Percentiles rank a stretch among this genome's conserved stretches.
These are phyloP conservation scores for Scaptomyza parva DNA, from an alignment of 2,888 invertebrate genomes.

Conservation along the genomic window DNA sequence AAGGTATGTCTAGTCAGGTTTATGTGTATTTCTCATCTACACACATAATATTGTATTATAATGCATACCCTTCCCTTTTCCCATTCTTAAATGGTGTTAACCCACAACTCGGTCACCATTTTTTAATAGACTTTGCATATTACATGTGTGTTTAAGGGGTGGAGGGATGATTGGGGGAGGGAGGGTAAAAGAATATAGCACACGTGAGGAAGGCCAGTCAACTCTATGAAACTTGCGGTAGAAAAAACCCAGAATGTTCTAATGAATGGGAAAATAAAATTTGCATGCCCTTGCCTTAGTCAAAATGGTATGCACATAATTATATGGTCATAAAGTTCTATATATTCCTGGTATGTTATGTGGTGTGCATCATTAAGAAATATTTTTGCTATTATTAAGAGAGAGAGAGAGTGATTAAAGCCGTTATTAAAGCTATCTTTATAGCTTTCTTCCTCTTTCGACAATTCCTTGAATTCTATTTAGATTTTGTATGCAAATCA, in stretches of 20 bases:
- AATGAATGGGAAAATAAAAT: constrained; percentile 42
- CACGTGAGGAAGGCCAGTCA: constrained; percentile 67
- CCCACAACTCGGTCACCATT: constrained; percentile 62
- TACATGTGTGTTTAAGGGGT: constrained; percentile 14
- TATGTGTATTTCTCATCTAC: background rate
- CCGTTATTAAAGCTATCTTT: background rate
- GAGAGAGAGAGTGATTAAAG: too few relatives aligned
- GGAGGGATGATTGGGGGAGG: background rate
- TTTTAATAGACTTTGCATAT: constrained; percentile 65
- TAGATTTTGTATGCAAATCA: background rate
- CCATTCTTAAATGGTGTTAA: constrained; percentile 54
- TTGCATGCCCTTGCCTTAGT: constrained; percentile 52
- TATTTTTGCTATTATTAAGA: too few relatives aligned
- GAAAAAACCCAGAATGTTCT: constrained; percentile 11
- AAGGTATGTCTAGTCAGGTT: constrained; percentile 27
- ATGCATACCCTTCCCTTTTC: constrained; percentile 30
- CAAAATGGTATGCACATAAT: constrained; percentile 40
- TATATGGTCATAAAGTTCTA: constrained; percentile 43
- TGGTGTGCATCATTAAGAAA: background rate
- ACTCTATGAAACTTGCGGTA: constrained; percentile 54
- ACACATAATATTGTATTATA: constrained; percentile 14
- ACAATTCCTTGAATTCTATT: background rate
- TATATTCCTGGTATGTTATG: too few relatives aligned
- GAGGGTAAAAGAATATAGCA: constrained; percentile 36
- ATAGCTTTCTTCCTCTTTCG: too few relatives aligned